phyloP scores from a whole-genome alignment of 2,113 vertebrate species.

The Syngnathus typhle region DNA sequence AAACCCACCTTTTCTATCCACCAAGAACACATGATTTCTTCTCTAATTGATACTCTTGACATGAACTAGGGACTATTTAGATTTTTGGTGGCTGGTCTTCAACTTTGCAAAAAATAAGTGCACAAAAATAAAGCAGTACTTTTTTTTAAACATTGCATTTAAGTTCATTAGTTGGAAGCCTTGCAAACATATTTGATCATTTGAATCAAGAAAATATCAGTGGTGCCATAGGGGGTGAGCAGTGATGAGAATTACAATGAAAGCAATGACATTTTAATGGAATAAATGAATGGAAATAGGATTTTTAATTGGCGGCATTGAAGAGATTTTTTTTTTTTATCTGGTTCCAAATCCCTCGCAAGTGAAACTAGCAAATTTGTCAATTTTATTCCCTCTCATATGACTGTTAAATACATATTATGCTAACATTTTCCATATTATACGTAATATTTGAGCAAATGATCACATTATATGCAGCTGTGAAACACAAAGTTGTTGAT shows the following conservation, averaged over 20 bases:
- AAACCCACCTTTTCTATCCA: constrained; percentile 22
- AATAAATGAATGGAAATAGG: neutral
- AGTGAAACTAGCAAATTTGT: neutral
- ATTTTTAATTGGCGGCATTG: neutral
- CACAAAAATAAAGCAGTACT: neutral
- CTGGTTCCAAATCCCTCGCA: neutral
- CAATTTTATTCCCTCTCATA: neutral
- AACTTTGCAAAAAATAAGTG: neutral
- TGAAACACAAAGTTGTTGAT: neutral
- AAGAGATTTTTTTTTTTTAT: neutral
- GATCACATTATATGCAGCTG: neutral
- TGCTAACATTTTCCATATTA: neutral
- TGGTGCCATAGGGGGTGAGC: neutral
- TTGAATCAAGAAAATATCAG: neutral
- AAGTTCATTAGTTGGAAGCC: neutral
- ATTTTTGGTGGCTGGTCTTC: neutral
- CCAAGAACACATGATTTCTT: constrained; percentile 22
- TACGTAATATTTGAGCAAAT: neutral
- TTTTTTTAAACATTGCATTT: neutral
- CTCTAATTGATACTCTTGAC: constrained; percentile 7
- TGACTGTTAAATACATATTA: neutral
- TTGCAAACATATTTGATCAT: neutral
- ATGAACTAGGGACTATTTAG: constrained; percentile 2
- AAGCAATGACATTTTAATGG: too few species aligned
- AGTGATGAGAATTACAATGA: neutral